These are phyloP conservation scores for Philereme vetulata DNA, from an alignment of 2,888 invertebrate genomes.

Conservation along the genomic window DNA sequence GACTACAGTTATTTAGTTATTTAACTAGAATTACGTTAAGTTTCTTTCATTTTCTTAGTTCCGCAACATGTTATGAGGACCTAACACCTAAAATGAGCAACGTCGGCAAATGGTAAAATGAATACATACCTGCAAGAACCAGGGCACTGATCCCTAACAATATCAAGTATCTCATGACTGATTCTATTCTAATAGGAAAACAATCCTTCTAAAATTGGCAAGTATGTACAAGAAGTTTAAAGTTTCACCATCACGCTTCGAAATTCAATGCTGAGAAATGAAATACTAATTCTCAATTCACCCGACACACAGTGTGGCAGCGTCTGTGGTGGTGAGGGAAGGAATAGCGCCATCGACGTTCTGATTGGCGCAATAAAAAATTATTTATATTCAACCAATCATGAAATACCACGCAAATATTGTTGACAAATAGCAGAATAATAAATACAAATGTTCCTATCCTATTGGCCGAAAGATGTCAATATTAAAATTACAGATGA, in stretches of 20 bases:
- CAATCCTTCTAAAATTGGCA: conserved; percentile 5
- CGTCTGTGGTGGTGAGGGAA: neutral
- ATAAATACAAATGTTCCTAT: conserved; percentile 66
- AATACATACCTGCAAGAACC: conserved; percentile 67
- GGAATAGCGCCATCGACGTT: neutral
- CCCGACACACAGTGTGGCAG: neutral
- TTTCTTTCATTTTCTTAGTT: neutral
- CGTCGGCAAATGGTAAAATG: conserved; percentile 38
- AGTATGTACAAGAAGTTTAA: neutral
- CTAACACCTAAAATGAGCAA: conserved; percentile 22
- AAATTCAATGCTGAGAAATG: neutral
- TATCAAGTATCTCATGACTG: conserved; percentile 69
- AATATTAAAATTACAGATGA: no score
- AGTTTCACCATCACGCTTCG: conserved; percentile 23
- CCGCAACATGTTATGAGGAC: neutral
- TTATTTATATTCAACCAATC: conserved; percentile 47
- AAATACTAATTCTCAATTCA: conserved; percentile 14
- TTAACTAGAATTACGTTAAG: neutral
- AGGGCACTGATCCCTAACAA: conserved; percentile 66
- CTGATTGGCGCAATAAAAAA: conserved; percentile 25
- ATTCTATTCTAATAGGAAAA: conserved; percentile 12
- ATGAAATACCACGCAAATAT: conserved; percentile 54
- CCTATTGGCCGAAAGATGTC: conserved; percentile 53
- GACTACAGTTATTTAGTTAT: neutral
- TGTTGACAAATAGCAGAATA: conserved; percentile 58